phyloP scores from a whole-genome alignment of 2,113 vertebrate genomes.

The Phaetusa simplex region DNA sequence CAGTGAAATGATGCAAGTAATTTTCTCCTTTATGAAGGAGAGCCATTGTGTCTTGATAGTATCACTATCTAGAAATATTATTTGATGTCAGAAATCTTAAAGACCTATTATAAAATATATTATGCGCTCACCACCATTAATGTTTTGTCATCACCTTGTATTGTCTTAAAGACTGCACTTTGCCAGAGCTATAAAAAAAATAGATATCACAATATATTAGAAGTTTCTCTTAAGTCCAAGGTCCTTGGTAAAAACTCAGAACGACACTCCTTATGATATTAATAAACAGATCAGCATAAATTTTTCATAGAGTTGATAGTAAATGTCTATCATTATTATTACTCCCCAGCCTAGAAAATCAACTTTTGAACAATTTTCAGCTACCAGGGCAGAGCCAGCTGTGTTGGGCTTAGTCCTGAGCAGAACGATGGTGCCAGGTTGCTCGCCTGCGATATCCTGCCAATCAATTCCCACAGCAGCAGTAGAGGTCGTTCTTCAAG shows the following conservation, averaged over 20 bases:
- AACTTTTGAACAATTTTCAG: background rate
- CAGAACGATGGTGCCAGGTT: background rate
- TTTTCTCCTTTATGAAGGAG: slow-evolving; percentile 6
- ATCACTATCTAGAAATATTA: background rate
- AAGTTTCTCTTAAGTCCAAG: background rate
- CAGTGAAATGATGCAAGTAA: slow-evolving; percentile 13
- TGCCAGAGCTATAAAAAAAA: background rate
- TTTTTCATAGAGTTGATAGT: background rate
- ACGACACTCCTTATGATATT: background rate
- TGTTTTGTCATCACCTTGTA: background rate
- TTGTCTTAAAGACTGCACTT: background rate
- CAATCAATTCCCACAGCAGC: background rate
- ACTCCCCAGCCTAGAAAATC: background rate
- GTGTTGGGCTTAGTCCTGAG: background rate
- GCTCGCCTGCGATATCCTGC: background rate
- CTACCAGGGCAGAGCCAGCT: background rate
- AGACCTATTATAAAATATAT: background rate
- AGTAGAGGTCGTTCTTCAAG: background rate
- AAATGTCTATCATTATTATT: background rate
- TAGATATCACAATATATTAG: background rate
- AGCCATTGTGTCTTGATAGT: background rate
- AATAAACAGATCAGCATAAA: background rate
- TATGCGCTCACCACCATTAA: background rate
- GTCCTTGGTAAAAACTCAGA: background rate
- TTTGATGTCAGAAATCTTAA: background rate